Base-by-base conservation (phyloP, 1,140 invertebrate genomes). In the Polypedilum vanderplanki region DNA sequence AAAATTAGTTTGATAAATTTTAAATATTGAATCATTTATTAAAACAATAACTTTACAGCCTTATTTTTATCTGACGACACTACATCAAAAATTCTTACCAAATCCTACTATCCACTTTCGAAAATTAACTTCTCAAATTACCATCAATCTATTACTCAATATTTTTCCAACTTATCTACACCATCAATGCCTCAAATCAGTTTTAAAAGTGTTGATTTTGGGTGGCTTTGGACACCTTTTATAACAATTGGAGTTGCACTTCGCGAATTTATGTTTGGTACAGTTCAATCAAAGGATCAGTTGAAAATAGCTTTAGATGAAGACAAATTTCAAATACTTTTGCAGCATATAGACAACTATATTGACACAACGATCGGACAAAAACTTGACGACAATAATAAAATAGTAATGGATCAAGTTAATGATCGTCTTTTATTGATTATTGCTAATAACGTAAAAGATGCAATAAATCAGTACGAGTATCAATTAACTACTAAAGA, bases 71-170 rank as follows among this genome's bases (percentile, higher is more conserved):
- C 9, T 57, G 46, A 57, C 12, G 46, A 57, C 12, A 12, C n/a
- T 57, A 3, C 46, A 12, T 15, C 46, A 57, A 57, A 57, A 1
- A 57, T 33, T 3, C 24, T 33, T 5, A 33, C 24, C 24, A 33
- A 33, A 33, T 33, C 24, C 24, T 33, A 57, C n/a, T 57, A 57
- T 57, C 46, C 12, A 57, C 8, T 57, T 57, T 41, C 77, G 80
- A 20, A 33, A 78, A 80, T 76, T 74, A 57, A 57, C 12, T 57
- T 57, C 2, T 33, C 24, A 33, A 33, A 33, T 33, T 33, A 33
- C 24, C 24, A 33, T 33, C 24, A 33, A 33, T 33, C 8, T 15
- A 4, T 57, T n/a, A 57, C 46, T 15, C 46, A 57, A 57, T 57
- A 57, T n/a, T 57, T 57, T 15, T 57, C 46, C 4, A 15, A 15